Evolutionary conservation across 1,140 invertebrate genomes (phyloP), one percentile per base, ranked within the genome.

Genomic region (Leptinotarsa lineolata): DNA sequence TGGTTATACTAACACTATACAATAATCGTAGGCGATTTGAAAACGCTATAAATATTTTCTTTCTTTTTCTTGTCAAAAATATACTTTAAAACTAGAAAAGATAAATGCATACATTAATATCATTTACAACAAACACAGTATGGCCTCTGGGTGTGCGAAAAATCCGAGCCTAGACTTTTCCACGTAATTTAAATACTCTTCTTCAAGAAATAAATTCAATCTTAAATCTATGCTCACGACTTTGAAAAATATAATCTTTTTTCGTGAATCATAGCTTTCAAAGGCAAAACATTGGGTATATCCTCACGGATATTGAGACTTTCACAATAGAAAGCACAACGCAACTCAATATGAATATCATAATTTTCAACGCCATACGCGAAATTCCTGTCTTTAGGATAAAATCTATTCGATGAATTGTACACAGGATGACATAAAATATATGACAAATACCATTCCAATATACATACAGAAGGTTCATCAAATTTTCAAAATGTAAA

Each of bases 1-100:
- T 74, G 71, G 72, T 65, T 75, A 78, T 77, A 78, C 78, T 81
- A 81, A 79, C 77, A 78, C 77, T 80, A 80, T 82, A 80, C 78
- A 81, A 79, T 77, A 77, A 82, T 77, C 74, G 73, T 78, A 80
- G 77, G 75, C 77, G 68, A 77, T 68, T 74, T 74, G 76, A 76
- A 75, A 81, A 81, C 77, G 76, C 77, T 80, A 77, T 80, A 78
- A 78, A 80, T 77, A 79, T 75, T 76, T 76, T 76, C 74, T 68
- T 74, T 75, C 75, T 67, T 73, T 80, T 78, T 76, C 76, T 74
- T 80, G 77, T 81, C 73, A 82, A 82, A 81, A 82, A 82, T 80
- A 82, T 82, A 81, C 72, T 80, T 81, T 80, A 68, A 76, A 80
- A 76, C 75, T 77, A 74, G 68, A 77, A 78, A 77, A 76, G 75